Base-by-base conservation (phyloP, 2,888 invertebrate genomes). In the Eilema sororculum region DNA sequence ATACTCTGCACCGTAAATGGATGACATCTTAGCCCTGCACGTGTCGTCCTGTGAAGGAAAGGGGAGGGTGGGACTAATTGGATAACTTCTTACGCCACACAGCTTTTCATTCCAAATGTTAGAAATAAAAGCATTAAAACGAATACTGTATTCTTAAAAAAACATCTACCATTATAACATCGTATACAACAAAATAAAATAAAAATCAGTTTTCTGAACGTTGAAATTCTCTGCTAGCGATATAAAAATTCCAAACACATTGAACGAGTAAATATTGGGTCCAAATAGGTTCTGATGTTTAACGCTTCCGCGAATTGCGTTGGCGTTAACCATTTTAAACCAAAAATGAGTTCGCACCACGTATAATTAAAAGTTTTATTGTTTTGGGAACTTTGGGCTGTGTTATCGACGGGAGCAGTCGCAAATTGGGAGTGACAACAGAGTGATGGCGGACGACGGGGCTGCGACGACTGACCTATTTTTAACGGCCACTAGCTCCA, bases 321-420 rank as follows among this genome's bases (percentile, higher is more conserved):
- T n/a, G n/a, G 20, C n/a, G 20, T 46, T n/a, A n/a, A 46, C 46
- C n/a, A 52, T 52, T 52, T n/a, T 52, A n/a, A n/a, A 52, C 4
- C n/a, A n/a, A 52, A 52, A 52, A 52, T 46, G 52, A 52, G 52
- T 52, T 52, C 20, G 20, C n/a, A n/a, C 52, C 52, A 52, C 52
- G 6, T 52, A 20, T 20, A 60, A 60, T 60, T 33, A 30, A 60
- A 33, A 60, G 30, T 28, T 60, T 58, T 24, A 58, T 58, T 52
- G n/a, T 52, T 46, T 46, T 46, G 3, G 6, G 20, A 20, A 46
- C 46, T 46, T 46, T 20, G 20, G 20, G 46, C 20, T 46, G 46
- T 20, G n/a, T 52, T 52, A 52, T 52, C 52, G 52, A 52, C n/a
- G 52, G 52, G 2, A 9, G 25, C 24, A 16, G 58, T 58, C 25